A percentile compares a stretch with the other conserved stretches of the same genome.
Evolutionary conservation across 2,113 vertebrate species (phyloP).

Genomic region (Sciurus niger): DNA sequence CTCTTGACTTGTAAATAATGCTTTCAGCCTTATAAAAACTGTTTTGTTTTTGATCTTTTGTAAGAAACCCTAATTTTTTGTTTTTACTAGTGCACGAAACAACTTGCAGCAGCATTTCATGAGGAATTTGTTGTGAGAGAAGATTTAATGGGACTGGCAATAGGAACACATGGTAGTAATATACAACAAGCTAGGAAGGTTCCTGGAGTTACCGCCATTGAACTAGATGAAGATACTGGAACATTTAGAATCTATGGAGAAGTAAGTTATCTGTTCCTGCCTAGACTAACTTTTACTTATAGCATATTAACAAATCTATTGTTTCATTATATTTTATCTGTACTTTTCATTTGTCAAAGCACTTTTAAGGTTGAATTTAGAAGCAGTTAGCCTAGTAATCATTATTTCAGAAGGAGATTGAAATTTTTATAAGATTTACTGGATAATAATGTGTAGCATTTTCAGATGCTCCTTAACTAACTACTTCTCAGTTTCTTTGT

Average conservation of each 20-base stretch:
- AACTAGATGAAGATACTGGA: slow-evolving; percentile 92
- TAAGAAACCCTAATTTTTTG: slow-evolving; percentile 67
- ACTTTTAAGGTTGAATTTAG: neutral
- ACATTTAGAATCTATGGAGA: slow-evolving; percentile 93
- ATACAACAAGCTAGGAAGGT: slow-evolving; percentile 93
- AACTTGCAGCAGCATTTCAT: slow-evolving; percentile 93
- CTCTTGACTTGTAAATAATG: slow-evolving; percentile 41
- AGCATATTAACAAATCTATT: neutral
- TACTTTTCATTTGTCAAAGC: slow-evolving; percentile 25
- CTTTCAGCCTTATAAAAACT: neutral
- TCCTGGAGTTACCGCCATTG: slow-evolving; percentile 92
- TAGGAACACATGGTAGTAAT: slow-evolving; percentile 93
- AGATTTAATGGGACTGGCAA: slow-evolving; percentile 93
- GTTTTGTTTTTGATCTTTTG: neutral
- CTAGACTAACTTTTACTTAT: neutral
- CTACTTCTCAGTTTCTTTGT: neutral
- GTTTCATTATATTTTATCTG: neutral
- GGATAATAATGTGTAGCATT: neutral
- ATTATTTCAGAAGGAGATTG: neutral
- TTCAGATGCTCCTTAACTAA: neutral
- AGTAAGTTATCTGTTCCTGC: slow-evolving; percentile 82
- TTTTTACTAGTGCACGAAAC: slow-evolving; percentile 90
- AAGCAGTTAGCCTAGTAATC: neutral
- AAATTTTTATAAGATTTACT: neutral
- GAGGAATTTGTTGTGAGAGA: slow-evolving; percentile 93